phyloP scores from a whole-genome alignment of 2,888 invertebrate species.

The Seira musarum region DNA sequence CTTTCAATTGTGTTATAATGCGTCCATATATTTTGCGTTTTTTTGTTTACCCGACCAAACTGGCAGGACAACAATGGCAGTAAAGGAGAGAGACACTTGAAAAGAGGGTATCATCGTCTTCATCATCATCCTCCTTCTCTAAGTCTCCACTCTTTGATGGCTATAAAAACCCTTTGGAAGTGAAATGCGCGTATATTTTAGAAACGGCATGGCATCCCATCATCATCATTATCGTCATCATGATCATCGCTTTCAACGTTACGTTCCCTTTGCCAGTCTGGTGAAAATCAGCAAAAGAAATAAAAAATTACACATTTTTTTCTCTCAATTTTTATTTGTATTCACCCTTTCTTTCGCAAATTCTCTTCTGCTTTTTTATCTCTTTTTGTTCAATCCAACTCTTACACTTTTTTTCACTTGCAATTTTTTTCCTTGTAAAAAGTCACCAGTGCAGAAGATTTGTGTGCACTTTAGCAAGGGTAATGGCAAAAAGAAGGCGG shows the following conservation, averaged over 20 bases:
- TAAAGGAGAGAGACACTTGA: conserved; percentile 17
- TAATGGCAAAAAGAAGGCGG: conserved; percentile 39
- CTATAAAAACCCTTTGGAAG: background rate
- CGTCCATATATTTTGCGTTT: background rate
- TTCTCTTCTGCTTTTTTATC: background rate
- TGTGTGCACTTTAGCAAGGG: conserved; percentile 42
- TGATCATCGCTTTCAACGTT: background rate
- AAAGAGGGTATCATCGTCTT: conserved; percentile 35
- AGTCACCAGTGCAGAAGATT: conserved; percentile 43
- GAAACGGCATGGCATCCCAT: too few relatives aligned
- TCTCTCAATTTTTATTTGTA: background rate
- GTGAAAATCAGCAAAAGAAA: background rate
- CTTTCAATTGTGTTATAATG: background rate
- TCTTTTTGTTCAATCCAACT: background rate
- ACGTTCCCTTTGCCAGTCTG: background rate
- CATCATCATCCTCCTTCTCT: conserved; percentile 14
- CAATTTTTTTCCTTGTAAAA: conserved; percentile 18
- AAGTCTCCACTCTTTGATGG: background rate
- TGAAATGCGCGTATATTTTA: background rate
- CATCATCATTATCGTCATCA: background rate
- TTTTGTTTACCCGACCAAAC: too few relatives aligned
- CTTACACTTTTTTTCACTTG: background rate
- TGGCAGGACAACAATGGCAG: background rate
- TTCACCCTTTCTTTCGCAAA: background rate
- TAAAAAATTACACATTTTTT: background rate